Percentiles rank a stretch among this genome's conserved stretches.
Conservation (phyloP, 2,113 vertebrate genomes). For the Psilopogon haemacephalus region DNA sequence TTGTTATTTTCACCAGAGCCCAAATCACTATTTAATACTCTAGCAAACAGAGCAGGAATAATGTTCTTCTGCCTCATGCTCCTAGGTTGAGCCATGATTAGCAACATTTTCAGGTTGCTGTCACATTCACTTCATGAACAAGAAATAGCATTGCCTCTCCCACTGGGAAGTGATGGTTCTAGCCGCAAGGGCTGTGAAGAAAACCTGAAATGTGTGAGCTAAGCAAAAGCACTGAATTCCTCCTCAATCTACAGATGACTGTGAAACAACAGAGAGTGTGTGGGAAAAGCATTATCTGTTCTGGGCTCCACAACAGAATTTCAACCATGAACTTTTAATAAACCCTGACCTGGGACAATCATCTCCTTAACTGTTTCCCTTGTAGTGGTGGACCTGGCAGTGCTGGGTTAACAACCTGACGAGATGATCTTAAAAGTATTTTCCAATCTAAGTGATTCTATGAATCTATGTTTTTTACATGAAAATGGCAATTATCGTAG, state of each 20-base stretch:
- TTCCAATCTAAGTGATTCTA: too few relatives aligned
- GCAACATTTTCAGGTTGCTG: not conserved
- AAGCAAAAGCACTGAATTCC: not conserved
- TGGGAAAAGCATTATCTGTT: not conserved
- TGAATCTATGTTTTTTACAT: not conserved
- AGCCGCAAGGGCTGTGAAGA: not conserved
- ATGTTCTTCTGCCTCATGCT: not conserved
- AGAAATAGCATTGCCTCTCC: not conserved
- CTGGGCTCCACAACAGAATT: not conserved
- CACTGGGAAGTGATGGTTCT: not conserved
- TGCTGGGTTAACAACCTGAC: too few relatives aligned
- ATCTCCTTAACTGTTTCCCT: not conserved
- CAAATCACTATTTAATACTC: slow-evolving; percentile 9
- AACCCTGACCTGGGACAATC: not conserved
- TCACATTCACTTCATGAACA: slow-evolving; percentile 24
- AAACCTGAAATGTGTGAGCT: not conserved
- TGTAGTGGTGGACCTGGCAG: not conserved
- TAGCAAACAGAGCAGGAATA: not conserved
- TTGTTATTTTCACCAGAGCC: not conserved
- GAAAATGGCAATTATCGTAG: not conserved
- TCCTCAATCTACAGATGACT: not conserved
- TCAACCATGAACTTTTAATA: not conserved
- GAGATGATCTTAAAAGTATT: too few relatives aligned
- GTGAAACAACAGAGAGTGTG: not conserved
- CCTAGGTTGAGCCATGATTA: slow-evolving; percentile 23